These are phyloP conservation scores for Eufriesea mexicana DNA, from an alignment of 1,140 invertebrate species.

Conservation along the genomic window DNA sequence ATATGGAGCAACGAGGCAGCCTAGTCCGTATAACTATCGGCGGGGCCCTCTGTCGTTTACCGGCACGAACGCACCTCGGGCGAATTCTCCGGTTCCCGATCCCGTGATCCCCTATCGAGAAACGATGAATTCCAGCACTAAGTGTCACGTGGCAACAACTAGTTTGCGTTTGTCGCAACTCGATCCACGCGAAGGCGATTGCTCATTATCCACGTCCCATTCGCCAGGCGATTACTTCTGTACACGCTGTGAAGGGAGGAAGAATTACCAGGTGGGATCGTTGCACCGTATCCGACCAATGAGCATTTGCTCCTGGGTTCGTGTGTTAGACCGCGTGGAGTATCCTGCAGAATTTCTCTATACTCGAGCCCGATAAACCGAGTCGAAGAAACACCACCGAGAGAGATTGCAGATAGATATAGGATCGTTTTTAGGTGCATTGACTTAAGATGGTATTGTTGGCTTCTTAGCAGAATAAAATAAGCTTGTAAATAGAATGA, in stretches of 20 bases:
- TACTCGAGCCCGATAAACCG: no score
- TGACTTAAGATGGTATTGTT: no score
- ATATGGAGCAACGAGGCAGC: constrained; percentile 54
- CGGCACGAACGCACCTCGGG: constrained; percentile 6
- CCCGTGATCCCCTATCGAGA: constrained; percentile 33
- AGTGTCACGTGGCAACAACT: constrained; percentile 45
- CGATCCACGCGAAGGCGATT: constrained; percentile 25
- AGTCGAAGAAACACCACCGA: no score
- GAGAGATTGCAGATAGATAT: no score
- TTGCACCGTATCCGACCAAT: no score
- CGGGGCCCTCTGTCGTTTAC: constrained; percentile 12
- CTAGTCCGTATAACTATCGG: constrained; percentile 48
- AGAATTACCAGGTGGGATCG: background rate
- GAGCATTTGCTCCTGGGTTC: no score
- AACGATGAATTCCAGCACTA: constrained; percentile 47
- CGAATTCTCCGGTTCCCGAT: constrained; percentile 32
- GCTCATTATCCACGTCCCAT: constrained; percentile 4
- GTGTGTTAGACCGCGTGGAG: no score
- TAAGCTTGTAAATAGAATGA: no score
- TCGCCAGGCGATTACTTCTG: background rate
- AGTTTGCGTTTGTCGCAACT: background rate
- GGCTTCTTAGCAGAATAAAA: no score
- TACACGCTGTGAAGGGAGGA: background rate
- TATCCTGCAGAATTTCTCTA: no score
- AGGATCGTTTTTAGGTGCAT: no score